Evolutionary conservation across 1,140 invertebrate species (phyloP).

Genomic region (Bombus polaris): DNA sequence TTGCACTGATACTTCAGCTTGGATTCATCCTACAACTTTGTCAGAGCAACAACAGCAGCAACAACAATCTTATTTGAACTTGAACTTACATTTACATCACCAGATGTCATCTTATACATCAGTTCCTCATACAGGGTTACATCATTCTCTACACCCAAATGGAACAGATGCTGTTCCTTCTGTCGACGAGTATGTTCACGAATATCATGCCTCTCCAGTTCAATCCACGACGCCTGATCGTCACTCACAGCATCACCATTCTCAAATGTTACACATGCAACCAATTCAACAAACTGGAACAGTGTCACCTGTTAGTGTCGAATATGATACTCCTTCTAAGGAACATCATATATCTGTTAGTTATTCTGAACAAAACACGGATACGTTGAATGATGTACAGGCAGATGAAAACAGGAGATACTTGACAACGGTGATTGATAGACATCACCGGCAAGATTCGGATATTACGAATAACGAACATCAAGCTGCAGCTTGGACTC

Average conservation of each 20-base stretch:
- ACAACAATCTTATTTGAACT: conserved; percentile 79
- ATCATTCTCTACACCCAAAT: conserved; percentile 69
- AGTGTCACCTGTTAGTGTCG: conserved; percentile 67
- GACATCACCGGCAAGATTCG: conserved; percentile 68
- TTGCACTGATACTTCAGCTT: conserved; percentile 72
- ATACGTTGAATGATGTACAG: conserved; percentile 68
- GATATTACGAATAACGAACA: conserved; percentile 60
- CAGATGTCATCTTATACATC: conserved; percentile 74
- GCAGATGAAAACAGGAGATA: conserved; percentile 72
- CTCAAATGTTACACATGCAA: conserved; percentile 72
- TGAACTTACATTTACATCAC: conserved; percentile 81
- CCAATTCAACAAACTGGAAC: conserved; percentile 65
- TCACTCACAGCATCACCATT: conserved; percentile 66
- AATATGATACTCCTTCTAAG: conserved; percentile 72
- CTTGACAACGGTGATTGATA: conserved; percentile 70
- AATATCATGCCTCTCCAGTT: conserved; percentile 67
- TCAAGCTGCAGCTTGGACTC: conserved; percentile 73
- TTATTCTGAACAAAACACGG: conserved; percentile 71
- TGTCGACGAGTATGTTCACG: conserved; percentile 67
- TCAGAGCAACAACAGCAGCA: conserved; percentile 75
- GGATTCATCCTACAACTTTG: conserved; percentile 76
- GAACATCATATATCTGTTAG: conserved; percentile 71
- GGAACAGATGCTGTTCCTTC: conserved; percentile 59
- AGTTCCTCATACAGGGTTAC: conserved; percentile 60
- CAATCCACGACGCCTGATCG: conserved; percentile 66